These are phyloP conservation scores for Enteromius radiatus DNA, from an alignment of 2,797 vertebrate species.

Conservation along the genomic window DNA sequence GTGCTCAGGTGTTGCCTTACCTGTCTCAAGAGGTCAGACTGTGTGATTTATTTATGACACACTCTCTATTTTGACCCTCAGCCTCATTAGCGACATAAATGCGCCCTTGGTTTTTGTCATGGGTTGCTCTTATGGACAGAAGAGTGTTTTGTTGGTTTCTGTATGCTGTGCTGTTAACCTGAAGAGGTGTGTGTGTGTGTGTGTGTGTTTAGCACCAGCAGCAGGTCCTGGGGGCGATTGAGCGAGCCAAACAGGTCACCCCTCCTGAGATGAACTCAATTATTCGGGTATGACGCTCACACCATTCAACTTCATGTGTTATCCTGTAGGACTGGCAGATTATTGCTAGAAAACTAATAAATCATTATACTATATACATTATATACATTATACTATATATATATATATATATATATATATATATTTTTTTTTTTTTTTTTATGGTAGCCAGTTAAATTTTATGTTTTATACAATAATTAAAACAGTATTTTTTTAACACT, in stretches of 20 bases:
- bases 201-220: constrained; percentile 89
- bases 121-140: background rate
- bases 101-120: background rate
- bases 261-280: constrained; percentile 98
- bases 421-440: no score
- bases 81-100: constrained; percentile 19
- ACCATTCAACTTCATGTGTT: background rate
- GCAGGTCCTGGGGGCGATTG: constrained; percentile 96
- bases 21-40: constrained; percentile 94
- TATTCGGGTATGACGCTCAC: constrained; percentile 86
- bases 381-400: no score
- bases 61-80: constrained; percentile 3
- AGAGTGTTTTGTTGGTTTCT: constrained; percentile 9
- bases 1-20: constrained; percentile 96
- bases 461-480: background rate
- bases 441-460: background rate
- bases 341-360: background rate
- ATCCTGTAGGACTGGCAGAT: background rate
- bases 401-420: no score
- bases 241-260: constrained; percentile 97
- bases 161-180: constrained; percentile 9
- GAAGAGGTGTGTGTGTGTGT: constrained; percentile 37
- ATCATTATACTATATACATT: constrained; percentile 24
- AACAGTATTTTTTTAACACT: no score
- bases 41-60: constrained; percentile 42